Base-by-base conservation (phyloP, 2,113 vertebrate species). In the Oreochromis tanganicae region DNA sequence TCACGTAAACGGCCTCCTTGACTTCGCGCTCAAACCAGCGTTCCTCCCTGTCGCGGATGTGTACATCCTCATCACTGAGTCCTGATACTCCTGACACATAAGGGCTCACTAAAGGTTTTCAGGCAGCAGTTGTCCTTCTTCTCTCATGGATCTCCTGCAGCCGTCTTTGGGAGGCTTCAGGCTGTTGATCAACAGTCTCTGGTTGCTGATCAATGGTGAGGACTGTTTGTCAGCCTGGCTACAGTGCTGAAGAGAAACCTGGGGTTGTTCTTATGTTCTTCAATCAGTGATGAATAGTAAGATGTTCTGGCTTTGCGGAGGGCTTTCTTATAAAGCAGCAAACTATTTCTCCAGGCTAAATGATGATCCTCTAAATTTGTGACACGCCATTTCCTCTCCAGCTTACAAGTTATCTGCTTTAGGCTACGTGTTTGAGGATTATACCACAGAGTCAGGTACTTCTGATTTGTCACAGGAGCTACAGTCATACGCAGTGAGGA, bases 341-440 rank as follows among this genome's bases (percentile, higher is more conserved):
- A 56, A 56, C 12, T 56, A 27, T 27, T 27, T 56, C 21, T 56
- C 55, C 55, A 56, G 55, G 21, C 21, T 57, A 27, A 29, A 57
- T 29, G 12, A 57, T 29, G 24, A 57, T 16, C 55, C 1, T 57
- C 55, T 8, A 14, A 8, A 14, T 14, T 0, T 57, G 55, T 29
- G 24, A 29, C 6, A 52, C 50, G 9, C 50, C 3, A 1, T 56
- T 56, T 56, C 55, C 24, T 29, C 13, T 57, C 24, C 24, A 57
- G 56, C 0, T 29, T 29, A 29, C 4, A 7, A 1, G 13, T 59
- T 14, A 0, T 59, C 56, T 5, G 27, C 56, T 59, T 59, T 59
- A 59, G 56, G 56, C 0, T 5, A 0, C 27, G 4, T 32, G 56
- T 59, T 59, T 59, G 56, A 59, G 56, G 3, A 57, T 57, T 57